Evolutionary conservation across 2,113 vertebrate species (phyloP).

Genomic region (Ptychochromis oligacanthus): DNA sequence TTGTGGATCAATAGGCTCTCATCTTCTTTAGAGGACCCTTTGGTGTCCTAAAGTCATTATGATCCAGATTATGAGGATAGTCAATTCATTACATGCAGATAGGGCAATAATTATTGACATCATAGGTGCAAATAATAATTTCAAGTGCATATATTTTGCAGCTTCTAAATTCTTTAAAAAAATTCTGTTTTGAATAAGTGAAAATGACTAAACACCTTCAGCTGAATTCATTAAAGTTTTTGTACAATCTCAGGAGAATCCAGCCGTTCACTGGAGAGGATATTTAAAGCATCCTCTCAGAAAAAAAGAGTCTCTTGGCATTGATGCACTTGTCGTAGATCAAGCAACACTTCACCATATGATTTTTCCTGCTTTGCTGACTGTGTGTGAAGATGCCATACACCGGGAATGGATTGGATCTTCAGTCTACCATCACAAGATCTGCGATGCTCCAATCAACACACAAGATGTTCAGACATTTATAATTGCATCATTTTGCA

Average conservation of each 20-base stretch:
- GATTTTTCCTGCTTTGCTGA: conserved; percentile 77
- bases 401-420: conserved; percentile 72
- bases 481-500: conserved; percentile 68
- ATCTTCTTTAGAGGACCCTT: conserved; percentile 91
- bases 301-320: conserved; percentile 68
- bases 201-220: conserved; percentile 23
- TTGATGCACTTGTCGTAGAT: conserved; percentile 73
- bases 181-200: conserved; percentile 33
- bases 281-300: conserved; percentile 66
- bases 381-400: conserved; percentile 78
- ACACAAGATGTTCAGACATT: conserved; percentile 78
- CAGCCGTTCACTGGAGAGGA: conserved; percentile 52
- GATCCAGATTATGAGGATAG: conserved; percentile 89
- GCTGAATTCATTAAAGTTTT: conserved; percentile 56
- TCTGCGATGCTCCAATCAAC: conserved; percentile 74
- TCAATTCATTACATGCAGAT: conserved; percentile 93
- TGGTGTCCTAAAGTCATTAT: conserved; percentile 92
- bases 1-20: conserved; percentile 92
- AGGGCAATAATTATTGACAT: conserved; percentile 92
- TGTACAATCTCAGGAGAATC: conserved; percentile 45
- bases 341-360: conserved; percentile 79
- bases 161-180: conserved; percentile 19
- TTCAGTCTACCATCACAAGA: conserved; percentile 71
- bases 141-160: conserved; percentile 73
- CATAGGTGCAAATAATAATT: conserved; percentile 86